Percentiles rank a stretch among this genome's conserved stretches.
These are phyloP conservation scores for Leucoraja erinaceus DNA, from an alignment of 2,113 vertebrate species.

Conservation along the genomic window DNA sequence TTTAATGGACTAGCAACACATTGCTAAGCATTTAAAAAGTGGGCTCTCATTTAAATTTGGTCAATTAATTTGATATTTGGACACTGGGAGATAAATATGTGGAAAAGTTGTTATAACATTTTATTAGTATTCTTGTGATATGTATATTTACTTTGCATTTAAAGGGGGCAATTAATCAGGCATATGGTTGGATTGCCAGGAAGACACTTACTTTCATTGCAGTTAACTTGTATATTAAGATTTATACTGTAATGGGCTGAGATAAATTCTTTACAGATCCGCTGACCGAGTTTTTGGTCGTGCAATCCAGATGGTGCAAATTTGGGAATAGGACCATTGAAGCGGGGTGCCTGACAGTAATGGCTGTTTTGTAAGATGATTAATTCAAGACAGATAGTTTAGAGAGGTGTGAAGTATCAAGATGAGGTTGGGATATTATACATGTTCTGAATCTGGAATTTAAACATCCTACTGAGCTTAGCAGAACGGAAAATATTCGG, in stretches of 20 bases:
- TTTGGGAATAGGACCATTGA: not conserved
- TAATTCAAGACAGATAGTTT: not conserved
- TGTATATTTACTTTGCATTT: not conserved
- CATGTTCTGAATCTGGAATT: not conserved
- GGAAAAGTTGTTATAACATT: not conserved
- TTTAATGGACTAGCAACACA: not conserved
- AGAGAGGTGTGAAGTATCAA: not conserved
- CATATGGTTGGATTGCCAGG: not conserved
- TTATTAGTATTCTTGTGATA: not conserved
- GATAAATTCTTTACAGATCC: not conserved
- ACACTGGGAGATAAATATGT: not conserved
- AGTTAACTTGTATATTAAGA: not conserved
- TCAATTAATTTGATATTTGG: not conserved
- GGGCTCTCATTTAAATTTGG: not conserved
- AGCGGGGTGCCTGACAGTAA: not conserved
- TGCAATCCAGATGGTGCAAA: not conserved
- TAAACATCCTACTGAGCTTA: not conserved
- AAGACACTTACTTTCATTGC: not conserved
- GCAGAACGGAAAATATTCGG: not conserved
- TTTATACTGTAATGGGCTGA: not conserved
- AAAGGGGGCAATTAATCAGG: not conserved
- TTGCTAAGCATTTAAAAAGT: not conserved
- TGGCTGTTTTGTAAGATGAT: not conserved
- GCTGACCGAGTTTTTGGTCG: not conserved
- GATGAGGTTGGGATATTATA: not conserved